These are phyloP conservation scores for Rhodinocichla rosea DNA, from an alignment of 2,113 vertebrate genomes.

Conservation along the genomic window DNA sequence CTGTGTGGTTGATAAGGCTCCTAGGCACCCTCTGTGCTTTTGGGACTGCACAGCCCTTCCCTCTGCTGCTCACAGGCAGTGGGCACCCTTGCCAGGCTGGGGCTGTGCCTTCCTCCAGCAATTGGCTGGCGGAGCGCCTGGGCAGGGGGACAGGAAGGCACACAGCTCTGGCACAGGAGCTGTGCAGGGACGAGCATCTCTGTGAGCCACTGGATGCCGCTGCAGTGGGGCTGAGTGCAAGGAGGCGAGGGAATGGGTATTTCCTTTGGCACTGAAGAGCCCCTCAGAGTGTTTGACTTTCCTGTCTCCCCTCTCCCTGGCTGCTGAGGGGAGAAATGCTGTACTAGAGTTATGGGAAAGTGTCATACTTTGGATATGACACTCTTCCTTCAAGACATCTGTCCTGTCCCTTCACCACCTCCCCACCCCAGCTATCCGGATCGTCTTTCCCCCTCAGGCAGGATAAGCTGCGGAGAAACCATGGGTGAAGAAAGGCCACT, in stretches of 20 bases:
- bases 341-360: neutral
- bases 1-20: neutral
- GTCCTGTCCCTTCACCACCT: neutral
- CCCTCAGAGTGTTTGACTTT: neutral
- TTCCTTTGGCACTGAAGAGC: neutral
- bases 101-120: neutral
- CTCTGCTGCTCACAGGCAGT: neutral
- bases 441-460: neutral
- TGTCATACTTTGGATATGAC: neutral
- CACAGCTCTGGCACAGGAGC: accelerated
- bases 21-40: neutral
- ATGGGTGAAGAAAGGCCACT: neutral
- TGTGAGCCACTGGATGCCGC: accelerated
- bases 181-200: neutral
- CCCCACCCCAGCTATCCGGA: neutral
- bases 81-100: neutral
- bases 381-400: neutral
- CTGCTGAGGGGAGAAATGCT: neutral
- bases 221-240: neutral
- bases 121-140: neutral
- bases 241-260: accelerated
- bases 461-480: neutral
- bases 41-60: neutral
- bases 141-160: neutral
- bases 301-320: neutral